Percentiles rank a stretch among this genome's conserved stretches.
Evolutionary conservation across 1,140 invertebrate species (phyloP).

Genomic region (Drosophila parvula): DNA sequence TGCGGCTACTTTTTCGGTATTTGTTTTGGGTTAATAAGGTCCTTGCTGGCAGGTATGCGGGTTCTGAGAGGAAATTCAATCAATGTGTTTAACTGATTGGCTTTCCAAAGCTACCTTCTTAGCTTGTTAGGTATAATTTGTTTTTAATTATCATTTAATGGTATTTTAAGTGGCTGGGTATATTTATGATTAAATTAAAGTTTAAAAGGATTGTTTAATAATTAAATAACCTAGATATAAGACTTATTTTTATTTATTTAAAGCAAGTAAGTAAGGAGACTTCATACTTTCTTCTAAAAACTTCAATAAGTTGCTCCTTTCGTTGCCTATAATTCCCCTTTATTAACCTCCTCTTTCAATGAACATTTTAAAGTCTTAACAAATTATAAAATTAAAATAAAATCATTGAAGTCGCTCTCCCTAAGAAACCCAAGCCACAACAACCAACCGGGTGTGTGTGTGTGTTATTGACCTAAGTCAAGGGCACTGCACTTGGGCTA

Average conservation of each 20-base stretch:
- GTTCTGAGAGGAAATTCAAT: neutral
- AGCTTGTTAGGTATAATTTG: too few relatives aligned
- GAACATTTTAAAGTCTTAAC: neutral
- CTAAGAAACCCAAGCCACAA: too few relatives aligned
- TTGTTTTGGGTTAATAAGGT: constrained; percentile 39
- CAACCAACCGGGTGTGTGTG: too few relatives aligned
- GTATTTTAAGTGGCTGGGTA: too few relatives aligned
- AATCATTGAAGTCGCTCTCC: neutral
- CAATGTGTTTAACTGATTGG: neutral
- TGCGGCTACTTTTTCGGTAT: constrained; percentile 26
- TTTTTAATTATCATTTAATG: too few relatives aligned
- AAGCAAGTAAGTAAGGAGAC: neutral
- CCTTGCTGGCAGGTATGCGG: constrained; percentile 3
- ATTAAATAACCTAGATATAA: neutral
- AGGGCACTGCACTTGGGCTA: constrained; percentile 58
- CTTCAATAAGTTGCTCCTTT: too few relatives aligned
- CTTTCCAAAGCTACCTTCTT: neutral
- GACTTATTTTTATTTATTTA: neutral
- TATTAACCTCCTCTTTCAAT: neutral
- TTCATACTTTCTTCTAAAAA: too few relatives aligned
- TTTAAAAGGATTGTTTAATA: neutral
- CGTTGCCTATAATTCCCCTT: neutral
- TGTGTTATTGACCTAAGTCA: constrained; percentile 51
- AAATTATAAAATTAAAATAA: neutral
- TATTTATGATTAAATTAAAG: neutral